Base-by-base conservation (phyloP, 2,888 invertebrate genomes). In the Coenonympha arcania region DNA sequence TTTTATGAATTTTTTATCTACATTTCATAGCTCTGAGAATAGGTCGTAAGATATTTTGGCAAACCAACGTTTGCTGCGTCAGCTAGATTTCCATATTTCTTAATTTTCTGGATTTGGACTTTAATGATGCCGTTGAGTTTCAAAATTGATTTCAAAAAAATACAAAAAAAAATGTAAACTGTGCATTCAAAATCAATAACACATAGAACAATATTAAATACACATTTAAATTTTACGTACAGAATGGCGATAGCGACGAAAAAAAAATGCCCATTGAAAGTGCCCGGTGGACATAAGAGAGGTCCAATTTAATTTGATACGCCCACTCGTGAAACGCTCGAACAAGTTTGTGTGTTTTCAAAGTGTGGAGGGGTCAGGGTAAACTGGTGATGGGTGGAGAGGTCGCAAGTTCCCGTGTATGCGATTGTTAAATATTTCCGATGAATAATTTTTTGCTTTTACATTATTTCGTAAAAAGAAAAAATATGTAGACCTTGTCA, bases 221-320 rank as follows among this genome's bases (percentile, higher is more conserved):
- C 22, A 44, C 34, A 33, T 49, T 43, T 43, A 33, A 31, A 37
- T 43, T 43, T 43, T 31, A 36, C 43, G 15, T 39, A 9, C 31
- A 9, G 34, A 33, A 16, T 13, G 31, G 4, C n/a, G 44, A 34
- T n/a, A 8, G 13, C 5, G 4, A 16, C 28, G 30, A 43, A 44
- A 44, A 44, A 44, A 41, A 44, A 44, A 44, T 34, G 8, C 26
- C 18, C 41, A 24, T 34, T 19, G 34, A 44, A 16, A 34, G 26
- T 48, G 26, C 41, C 48, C 40, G 33, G 44, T 44, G 44, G 24
- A 47, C 42, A 43, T 31, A 30, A 43, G 41, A 48, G 37, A 42
- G 30, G 37, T 42, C 39, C 47, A 51, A 51, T 51, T 47, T 51
- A 22, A 47, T 42, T 31, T 33, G 47, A 51, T 31, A 30, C 51